A percentile compares a stretch with the other conserved stretches of the same genome.
These are phyloP conservation scores for Panthera tigris DNA, from an alignment of 2,113 vertebrate genomes.

Conservation along the genomic window DNA sequence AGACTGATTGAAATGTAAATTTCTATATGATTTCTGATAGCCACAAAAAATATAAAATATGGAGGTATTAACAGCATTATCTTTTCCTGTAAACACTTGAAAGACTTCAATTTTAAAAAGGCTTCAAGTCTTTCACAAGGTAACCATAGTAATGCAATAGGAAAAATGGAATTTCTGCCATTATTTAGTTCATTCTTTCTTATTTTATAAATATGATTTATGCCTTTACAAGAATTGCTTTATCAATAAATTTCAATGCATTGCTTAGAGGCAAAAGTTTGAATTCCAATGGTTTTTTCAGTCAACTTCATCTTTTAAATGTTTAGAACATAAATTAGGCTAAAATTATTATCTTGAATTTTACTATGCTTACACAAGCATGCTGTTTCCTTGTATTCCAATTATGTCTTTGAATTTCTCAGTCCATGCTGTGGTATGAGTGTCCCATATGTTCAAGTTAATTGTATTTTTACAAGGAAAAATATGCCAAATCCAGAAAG, in stretches of 20 bases:
- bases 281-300: slow-evolving; percentile 59
- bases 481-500: slow-evolving; percentile 22
- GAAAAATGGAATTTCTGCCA: neutral
- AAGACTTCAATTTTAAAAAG: slow-evolving; percentile 47
- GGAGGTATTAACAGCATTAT: slow-evolving; percentile 24
- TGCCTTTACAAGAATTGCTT: slow-evolving; percentile 48
- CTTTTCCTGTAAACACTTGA: slow-evolving; percentile 1
- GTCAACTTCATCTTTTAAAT: slow-evolving; percentile 71
- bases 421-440: slow-evolving; percentile 67
- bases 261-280: slow-evolving; percentile 62
- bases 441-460: slow-evolving; percentile 59
- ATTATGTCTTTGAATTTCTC: slow-evolving; percentile 75
- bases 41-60: slow-evolving; percentile 61
- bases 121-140: slow-evolving; percentile 28
- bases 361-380: slow-evolving; percentile 56
- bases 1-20: slow-evolving; percentile 45
- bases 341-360: slow-evolving; percentile 75
- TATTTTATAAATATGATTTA: slow-evolving; percentile 56
- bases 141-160: neutral
- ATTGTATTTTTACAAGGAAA: slow-evolving; percentile 69
- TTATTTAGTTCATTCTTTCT: slow-evolving; percentile 39
- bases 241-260: slow-evolving; percentile 68
- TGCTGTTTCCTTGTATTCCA: slow-evolving; percentile 69
- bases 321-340: slow-evolving; percentile 72
- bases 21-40: slow-evolving; percentile 17